A percentile compares a stretch with the other conserved stretches of the same genome.
Evolutionary conservation across 1,140 invertebrate species (phyloP).

Genomic region (Drosophila malerkotliana): DNA sequence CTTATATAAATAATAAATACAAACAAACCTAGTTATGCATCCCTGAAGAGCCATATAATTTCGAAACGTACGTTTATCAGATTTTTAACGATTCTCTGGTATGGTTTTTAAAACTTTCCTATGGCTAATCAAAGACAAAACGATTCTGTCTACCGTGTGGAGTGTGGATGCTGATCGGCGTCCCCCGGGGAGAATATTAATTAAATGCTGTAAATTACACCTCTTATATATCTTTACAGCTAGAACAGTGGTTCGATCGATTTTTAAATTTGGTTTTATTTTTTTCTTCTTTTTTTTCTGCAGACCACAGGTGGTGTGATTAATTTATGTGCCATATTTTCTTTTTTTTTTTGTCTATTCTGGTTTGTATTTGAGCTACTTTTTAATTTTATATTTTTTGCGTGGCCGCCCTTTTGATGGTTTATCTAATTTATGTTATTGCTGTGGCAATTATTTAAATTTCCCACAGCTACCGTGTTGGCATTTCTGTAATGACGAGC

Average conservation of each 20-base stretch:
- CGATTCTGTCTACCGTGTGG: background rate
- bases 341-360: background rate
- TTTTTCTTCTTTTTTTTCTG: background rate
- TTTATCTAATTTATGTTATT: constrained; percentile 38
- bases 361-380: constrained; percentile 6
- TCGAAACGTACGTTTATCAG: background rate
- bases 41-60: background rate
- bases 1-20: background rate
- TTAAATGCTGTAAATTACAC: background rate
- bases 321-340: constrained; percentile 21
- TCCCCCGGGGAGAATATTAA: constrained; percentile 4
- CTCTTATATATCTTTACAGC: background rate
- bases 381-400: constrained; percentile 3
- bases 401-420: background rate
- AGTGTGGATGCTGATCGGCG: background rate
- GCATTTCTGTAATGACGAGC: constrained; percentile 19
- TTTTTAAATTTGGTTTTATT: background rate
- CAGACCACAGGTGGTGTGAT: constrained; percentile 2
- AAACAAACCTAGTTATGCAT: background rate
- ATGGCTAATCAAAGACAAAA: background rate
- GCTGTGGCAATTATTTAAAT: constrained; percentile 42
- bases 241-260: constrained; percentile 2
- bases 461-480: constrained; percentile 23
- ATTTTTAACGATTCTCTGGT: background rate
- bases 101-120: background rate